A percentile compares a stretch with the other conserved stretches of the same genome.
phyloP scores from a whole-genome alignment of 2,888 invertebrate genomes.

The Thumatha senex region DNA sequence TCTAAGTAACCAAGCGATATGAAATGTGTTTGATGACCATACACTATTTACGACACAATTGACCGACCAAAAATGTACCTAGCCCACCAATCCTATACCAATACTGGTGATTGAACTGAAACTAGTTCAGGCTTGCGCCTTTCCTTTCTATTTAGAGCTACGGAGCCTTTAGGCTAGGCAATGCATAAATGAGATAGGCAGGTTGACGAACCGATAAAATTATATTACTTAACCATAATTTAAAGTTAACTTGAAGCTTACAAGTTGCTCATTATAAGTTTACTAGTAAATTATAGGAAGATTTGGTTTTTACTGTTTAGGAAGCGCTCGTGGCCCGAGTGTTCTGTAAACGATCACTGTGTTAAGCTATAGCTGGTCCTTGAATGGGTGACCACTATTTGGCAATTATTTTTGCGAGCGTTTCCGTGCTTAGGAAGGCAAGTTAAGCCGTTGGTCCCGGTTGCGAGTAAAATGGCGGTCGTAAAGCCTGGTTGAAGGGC shows the following conservation, averaged over 20 bases:
- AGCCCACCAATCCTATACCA: not conserved
- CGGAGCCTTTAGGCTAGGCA: not conserved
- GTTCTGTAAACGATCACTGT: no score
- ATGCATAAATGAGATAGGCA: not conserved
- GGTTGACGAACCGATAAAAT: not conserved
- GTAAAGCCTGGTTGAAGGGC: no score
- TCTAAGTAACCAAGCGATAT: not conserved
- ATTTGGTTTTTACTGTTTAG: not conserved
- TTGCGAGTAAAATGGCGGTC: no score
- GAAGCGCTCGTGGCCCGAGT: no score
- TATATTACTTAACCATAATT: conserved; percentile 7
- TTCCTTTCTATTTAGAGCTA: not conserved
- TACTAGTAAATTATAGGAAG: no score
- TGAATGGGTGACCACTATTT: no score
- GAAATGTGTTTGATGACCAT: not conserved
- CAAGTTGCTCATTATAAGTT: not conserved
- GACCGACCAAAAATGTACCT: not conserved
- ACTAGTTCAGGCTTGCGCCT: not conserved
- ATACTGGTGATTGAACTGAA: not conserved
- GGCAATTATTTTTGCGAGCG: no score
- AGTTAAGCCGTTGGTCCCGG: no score
- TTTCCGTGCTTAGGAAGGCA: no score
- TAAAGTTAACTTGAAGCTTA: conserved; percentile 4
- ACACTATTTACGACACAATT: not conserved
- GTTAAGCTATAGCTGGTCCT: no score